Base-by-base conservation (phyloP, 2,888 invertebrate genomes). In the Dryadula phaetusa region DNA sequence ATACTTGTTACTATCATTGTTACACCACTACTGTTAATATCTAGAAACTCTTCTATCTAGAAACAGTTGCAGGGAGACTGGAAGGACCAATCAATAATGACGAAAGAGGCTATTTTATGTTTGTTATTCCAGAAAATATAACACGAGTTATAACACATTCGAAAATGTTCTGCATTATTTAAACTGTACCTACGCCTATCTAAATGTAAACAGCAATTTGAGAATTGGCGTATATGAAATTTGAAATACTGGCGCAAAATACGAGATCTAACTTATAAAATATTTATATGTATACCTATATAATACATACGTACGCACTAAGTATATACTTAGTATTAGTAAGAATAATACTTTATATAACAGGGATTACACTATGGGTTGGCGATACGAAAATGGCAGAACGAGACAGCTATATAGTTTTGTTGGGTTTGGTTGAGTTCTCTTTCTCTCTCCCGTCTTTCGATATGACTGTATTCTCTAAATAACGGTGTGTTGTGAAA, bases 401-500 rank as follows among this genome's bases (percentile, higher is more conserved):
- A 28, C 40, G 60, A 60, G 60, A 60, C 12, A 6, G 44, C 60
- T 32, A 44, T 25, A 60, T 5, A 8, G 12, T 25, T 25, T 42
- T 18, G 12, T 37, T 6, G 60, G 20, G 7, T 28, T 28, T 28
- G 2, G 28, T 44, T 16, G 12, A 44, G 60, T 28, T 44, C 60
- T 60, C 60, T 28, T 42, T 60, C 60, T 60, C 28, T 44, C 60
- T 44, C 44, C 28, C 42, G 10, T 42, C 18, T 25, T 44, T 60
- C 28, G 40, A 60, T 60, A 44, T 25, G n/a, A n/a, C n/a, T n/a
- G 44, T 44, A 60, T 28, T 28, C 58, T 42, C 25, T 28, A 44
- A 60, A 42, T 44, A 60, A 44, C 58, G 58, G 44, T 60, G 16
- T 53, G 25, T 44, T 60, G 44, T 60, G 44, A 44, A 54, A 54